Evolutionary conservation across 2,888 invertebrate species (phyloP).

Genomic region (Lepidochrysops patricia): DNA sequence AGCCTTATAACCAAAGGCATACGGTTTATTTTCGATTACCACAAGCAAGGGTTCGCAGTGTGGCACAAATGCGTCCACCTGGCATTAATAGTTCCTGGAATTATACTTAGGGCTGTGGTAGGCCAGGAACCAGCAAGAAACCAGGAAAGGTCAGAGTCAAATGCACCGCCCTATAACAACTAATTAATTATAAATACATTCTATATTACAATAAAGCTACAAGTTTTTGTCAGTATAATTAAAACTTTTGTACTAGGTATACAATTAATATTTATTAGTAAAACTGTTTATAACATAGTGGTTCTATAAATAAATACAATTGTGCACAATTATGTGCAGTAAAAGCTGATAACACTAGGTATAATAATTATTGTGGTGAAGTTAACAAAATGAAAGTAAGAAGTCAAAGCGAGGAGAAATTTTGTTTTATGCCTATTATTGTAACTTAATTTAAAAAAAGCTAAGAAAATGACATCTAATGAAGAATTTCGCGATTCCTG

Average conservation of each 20-base stretch:
- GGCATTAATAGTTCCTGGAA: slow-evolving; percentile 25
- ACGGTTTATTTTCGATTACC: slow-evolving; percentile 7
- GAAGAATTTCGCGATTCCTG: too few species aligned
- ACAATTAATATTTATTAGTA: background rate
- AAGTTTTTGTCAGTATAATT: background rate
- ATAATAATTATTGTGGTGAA: too few species aligned
- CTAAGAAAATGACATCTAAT: too few species aligned
- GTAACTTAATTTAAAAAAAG: too few species aligned
- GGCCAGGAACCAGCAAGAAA: slow-evolving; percentile 14
- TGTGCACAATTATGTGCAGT: background rate
- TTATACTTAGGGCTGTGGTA: slow-evolving; percentile 18
- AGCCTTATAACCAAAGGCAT: background rate
- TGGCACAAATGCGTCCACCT: slow-evolving; percentile 25
- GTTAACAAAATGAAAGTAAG: background rate
- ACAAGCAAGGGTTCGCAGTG: slow-evolving; percentile 17
- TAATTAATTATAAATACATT: slow-evolving; percentile 10
- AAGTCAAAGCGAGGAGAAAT: too few species aligned
- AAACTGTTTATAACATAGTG: background rate
- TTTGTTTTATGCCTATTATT: too few species aligned
- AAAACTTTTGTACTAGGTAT: background rate
- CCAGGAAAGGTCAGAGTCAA: slow-evolving; percentile 11
- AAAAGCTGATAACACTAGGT: background rate
- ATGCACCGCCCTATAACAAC: slow-evolving; percentile 2
- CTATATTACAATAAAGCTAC: background rate
- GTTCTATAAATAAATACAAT: background rate